These are phyloP conservation scores for Amyelois transitella DNA, from an alignment of 1,140 invertebrate species.

Conservation along the genomic window DNA sequence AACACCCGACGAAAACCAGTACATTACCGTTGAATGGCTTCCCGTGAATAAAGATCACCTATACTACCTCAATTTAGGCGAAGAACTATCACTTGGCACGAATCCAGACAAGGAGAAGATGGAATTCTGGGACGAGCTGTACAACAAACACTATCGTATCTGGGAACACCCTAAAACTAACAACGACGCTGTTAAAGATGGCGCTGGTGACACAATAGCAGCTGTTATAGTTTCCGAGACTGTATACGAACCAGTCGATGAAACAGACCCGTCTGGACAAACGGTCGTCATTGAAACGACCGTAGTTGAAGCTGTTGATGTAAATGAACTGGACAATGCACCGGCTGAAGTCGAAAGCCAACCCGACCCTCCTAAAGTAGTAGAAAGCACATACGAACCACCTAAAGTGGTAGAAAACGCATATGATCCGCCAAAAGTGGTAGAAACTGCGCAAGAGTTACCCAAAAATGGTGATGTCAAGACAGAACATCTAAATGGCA, in stretches of 20 bases:
- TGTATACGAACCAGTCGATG: slow-evolving; percentile 1
- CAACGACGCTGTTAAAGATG: slow-evolving; percentile 12
- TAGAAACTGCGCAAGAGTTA: neutral
- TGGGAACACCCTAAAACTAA: slow-evolving; percentile 44
- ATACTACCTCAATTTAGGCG: slow-evolving; percentile 59
- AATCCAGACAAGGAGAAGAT: slow-evolving; percentile 62
- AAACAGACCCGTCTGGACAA: slow-evolving; percentile 9
- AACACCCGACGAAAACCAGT: slow-evolving; percentile 58
- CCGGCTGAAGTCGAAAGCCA: neutral
- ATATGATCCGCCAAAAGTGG: neutral
- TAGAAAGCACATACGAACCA: neutral
- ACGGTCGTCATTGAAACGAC: slow-evolving; percentile 22
- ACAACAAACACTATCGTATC: slow-evolving; percentile 54
- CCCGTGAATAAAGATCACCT: slow-evolving; percentile 56
- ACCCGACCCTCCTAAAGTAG: neutral
- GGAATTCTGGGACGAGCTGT: slow-evolving; percentile 66
- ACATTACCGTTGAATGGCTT: slow-evolving; percentile 63
- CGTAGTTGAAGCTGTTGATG: neutral
- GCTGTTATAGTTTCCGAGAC: neutral
- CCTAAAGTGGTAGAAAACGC: slow-evolving; percentile 1
- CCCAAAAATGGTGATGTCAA: slow-evolving; percentile 8
- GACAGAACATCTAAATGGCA: slow-evolving; percentile 19
- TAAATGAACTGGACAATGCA: neutral
- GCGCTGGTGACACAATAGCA: neutral
- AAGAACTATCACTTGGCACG: slow-evolving; percentile 43